These are phyloP conservation scores for Lordiphosa mommai DNA, from an alignment of 1,140 invertebrate genomes.

Conservation along the genomic window DNA sequence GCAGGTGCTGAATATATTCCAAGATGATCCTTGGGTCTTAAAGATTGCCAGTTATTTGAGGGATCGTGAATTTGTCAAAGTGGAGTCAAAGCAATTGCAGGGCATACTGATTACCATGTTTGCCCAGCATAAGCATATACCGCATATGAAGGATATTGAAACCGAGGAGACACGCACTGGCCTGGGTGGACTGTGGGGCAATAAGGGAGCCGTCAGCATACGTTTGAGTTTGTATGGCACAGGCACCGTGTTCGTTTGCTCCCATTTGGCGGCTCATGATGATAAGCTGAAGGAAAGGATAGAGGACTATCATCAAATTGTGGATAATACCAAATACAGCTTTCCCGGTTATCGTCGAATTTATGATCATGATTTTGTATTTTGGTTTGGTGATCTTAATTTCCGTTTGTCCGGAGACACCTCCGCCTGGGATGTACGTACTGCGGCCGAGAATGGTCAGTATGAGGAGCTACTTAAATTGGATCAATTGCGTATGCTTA, in stretches of 20 bases:
- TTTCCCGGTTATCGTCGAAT: conserved; percentile 88
- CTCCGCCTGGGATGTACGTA: conserved; percentile 86
- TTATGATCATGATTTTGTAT: conserved; percentile 96
- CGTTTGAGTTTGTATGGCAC: conserved; percentile 92
- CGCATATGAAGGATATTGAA: conserved; percentile 90
- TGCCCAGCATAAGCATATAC: conserved; percentile 87
- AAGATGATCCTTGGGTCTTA: conserved; percentile 91
- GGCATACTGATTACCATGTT: conserved; percentile 90
- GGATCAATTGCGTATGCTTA: conserved; percentile 87
- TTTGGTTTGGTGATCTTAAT: conserved; percentile 97
- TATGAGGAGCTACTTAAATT: conserved; percentile 84
- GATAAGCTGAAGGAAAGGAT: conserved; percentile 89
- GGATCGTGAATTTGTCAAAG: conserved; percentile 86
- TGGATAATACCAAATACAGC: conserved; percentile 86
- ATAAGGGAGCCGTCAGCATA: conserved; percentile 94
- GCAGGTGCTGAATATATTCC: conserved; percentile 88
- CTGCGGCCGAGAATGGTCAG: conserved; percentile 84
- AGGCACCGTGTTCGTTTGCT: conserved; percentile 92
- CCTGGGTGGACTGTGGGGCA: conserved; percentile 91
- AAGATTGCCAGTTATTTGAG: conserved; percentile 81
- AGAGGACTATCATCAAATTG: conserved; percentile 92
- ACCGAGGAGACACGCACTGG: conserved; percentile 93
- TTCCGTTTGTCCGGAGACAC: conserved; percentile 88
- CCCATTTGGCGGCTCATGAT: conserved; percentile 94
- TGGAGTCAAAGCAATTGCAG: conserved; percentile 88